Base-by-base conservation (phyloP, 2,888 invertebrate genomes). In the Diloba caeruleocephala region DNA sequence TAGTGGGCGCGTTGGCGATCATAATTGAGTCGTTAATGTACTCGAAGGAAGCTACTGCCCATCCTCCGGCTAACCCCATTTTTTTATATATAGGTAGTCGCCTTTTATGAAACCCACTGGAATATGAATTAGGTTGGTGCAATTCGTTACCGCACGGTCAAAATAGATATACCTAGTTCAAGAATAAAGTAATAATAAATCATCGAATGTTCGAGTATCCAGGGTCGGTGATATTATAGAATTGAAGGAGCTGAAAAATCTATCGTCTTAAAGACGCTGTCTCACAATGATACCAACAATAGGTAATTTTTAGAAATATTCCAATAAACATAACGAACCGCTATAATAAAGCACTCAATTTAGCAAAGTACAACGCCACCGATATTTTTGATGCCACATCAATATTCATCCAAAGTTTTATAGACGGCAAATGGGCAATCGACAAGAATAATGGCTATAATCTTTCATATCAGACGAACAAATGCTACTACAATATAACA, bases 371-470 rank as follows among this genome's bases (percentile, higher is more conserved):
- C 23, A 23, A 44, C 29, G 53, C 69, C 45, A 67, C 55, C 31
- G 42, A 57, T 57, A 53, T 52, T 56, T 52, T 49, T 38, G 8
- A 56, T 14, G 26, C 15, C 12, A 29, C 29, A 51, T 59, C 25
- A 51, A 51, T 45, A 67, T 71, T 44, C 44, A 43, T 46, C 34
- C 33, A 43, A 43, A 6, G 19, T 44, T 67, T 71, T 59, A 69
- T 59, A 26, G 39, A 37, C 52, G 17, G 14, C 53, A 46, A 71
- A 68, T 53, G 61, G 55, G 26, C 38, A 39, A 42, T 45, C 34
- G 33, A 50, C 38, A 64, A 56, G 17, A 67, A 56, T 52, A 19
- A 63, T 71, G 29, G 33, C 28, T 12, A 42, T 66, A 43, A 58
- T 59, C 28, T 51, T 33, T 57, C 33, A 48, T 39, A 53, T 44